Evolutionary conservation across 2,113 vertebrate species (phyloP).

Genomic region (Eptesicus fuscus): DNA sequence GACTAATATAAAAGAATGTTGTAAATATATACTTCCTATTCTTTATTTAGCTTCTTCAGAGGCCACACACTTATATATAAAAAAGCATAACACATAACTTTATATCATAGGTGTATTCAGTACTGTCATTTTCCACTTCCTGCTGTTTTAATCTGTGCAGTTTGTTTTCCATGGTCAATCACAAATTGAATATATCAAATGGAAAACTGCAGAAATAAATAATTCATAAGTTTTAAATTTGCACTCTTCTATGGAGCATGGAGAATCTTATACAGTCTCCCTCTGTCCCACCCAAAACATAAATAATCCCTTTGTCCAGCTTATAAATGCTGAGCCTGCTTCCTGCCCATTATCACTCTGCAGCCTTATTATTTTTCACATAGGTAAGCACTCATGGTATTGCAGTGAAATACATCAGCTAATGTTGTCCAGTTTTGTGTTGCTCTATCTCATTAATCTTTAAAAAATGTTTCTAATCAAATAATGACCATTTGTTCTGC

Average conservation of each 20-base stretch:
- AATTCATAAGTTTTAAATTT: background rate
- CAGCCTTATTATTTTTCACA: background rate
- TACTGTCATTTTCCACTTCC: background rate
- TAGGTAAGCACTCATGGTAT: background rate
- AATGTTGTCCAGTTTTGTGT: no score
- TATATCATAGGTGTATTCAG: background rate
- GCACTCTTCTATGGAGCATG: background rate
- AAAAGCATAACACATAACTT: background rate
- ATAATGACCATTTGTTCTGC: no score
- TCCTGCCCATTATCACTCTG: background rate
- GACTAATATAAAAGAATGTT: background rate
- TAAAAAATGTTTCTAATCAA: no score
- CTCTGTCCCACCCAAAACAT: background rate
- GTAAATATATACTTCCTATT: background rate
- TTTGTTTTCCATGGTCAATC: background rate
- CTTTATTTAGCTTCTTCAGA: background rate
- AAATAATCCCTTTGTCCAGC: background rate
- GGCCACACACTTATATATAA: background rate
- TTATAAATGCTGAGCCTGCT: background rate
- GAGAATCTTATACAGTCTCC: no score
- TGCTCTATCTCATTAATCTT: no score
- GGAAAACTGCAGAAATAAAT: background rate
- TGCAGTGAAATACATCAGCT: background rate
- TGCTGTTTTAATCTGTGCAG: background rate
- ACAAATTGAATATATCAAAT: background rate